Conservation (phyloP, 1,140 invertebrate species). For the Drosophila chauvacae region DNA sequence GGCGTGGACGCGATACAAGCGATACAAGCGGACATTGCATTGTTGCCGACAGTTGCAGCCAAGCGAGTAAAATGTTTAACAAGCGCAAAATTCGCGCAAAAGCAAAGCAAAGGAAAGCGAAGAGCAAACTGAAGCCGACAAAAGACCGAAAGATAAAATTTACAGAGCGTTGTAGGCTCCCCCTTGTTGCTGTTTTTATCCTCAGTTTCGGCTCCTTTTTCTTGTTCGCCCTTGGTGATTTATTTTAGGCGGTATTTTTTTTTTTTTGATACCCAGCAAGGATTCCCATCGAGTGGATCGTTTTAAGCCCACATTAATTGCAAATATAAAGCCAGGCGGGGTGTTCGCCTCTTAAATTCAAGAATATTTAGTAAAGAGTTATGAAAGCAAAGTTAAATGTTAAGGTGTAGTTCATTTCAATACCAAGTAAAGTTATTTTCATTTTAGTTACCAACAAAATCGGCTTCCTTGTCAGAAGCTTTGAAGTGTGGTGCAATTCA, state of each 20-base stretch:
- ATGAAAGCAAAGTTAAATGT: not conserved
- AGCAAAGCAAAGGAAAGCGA: conserved; percentile 15
- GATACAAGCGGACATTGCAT: conserved; percentile 61
- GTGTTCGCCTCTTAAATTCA: not conserved
- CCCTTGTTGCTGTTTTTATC: conserved; percentile 7
- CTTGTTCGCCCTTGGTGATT: conserved; percentile 23
- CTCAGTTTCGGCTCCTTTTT: not conserved
- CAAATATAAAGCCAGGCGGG: not conserved
- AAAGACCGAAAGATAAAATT: conserved; percentile 49
- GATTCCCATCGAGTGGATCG: not conserved
- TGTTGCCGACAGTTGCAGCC: conserved; percentile 70
- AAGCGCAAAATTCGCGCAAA: conserved; percentile 69
- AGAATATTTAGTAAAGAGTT: not conserved
- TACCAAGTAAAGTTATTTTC: rapidly evolving
- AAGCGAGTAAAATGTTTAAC: conserved; percentile 74
- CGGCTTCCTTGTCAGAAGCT: not conserved
- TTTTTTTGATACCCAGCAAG: conserved; percentile 16
- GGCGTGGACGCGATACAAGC: conserved; percentile 9
- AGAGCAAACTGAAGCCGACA: conserved; percentile 31
- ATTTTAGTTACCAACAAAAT: not conserved
- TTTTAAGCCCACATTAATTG: not conserved
- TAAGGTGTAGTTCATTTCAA: not conserved
- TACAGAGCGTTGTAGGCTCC: conserved; percentile 17
- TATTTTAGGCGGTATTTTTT: conserved; percentile 40
- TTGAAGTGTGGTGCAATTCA: not conserved